phyloP scores from a whole-genome alignment of 2,113 vertebrate genomes.

The Tichodroma muraria region DNA sequence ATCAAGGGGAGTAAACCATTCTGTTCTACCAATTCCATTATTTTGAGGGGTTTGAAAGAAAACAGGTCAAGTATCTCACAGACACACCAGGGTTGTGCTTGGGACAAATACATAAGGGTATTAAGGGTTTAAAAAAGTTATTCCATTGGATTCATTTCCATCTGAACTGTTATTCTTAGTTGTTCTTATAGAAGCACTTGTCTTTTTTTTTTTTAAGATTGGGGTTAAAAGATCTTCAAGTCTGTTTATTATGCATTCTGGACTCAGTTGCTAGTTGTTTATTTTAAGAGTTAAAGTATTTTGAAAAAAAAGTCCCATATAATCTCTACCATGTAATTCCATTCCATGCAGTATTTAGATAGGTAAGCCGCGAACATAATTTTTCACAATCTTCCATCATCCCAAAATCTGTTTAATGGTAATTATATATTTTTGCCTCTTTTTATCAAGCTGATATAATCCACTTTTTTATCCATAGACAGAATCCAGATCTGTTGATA shows the following conservation, averaged over 20 bases:
- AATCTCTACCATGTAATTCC: background rate
- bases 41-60: background rate
- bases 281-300: conserved; percentile 2
- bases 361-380: background rate
- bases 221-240: background rate
- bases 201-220: background rate
- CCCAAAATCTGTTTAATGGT: background rate
- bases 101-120: background rate
- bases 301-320: background rate
- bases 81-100: background rate
- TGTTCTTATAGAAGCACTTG: background rate
- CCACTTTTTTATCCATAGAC: background rate
- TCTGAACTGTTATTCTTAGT: background rate
- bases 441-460: background rate
- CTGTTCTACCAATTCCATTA: background rate
- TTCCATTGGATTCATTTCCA: background rate
- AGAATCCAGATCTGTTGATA: background rate
- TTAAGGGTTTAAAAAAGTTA: background rate
- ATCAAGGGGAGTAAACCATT: background rate
- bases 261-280: background rate
- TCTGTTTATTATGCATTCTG: conserved; percentile 7
- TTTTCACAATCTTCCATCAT: background rate
- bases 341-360: background rate
- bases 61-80: background rate
- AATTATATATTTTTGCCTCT: background rate